A percentile compares a stretch with the other conserved stretches of the same genome.
These are phyloP conservation scores for Dendronephthya gigantea DNA, from an alignment of 64 coral and sea anemone species.

Conservation along the genomic window DNA sequence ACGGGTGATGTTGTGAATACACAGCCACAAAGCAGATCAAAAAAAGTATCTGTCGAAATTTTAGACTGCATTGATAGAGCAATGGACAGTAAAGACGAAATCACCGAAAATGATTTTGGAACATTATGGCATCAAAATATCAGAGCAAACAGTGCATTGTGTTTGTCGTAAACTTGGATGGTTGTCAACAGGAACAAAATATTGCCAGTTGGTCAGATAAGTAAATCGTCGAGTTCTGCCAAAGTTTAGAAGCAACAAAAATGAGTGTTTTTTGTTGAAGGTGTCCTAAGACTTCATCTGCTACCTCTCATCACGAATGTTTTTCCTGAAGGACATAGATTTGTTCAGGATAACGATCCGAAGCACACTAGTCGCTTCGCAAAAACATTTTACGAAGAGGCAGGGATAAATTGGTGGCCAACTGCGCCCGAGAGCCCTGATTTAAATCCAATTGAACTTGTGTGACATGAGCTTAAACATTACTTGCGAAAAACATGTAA, in stretches of 20 bases:
- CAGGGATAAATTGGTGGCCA: too few relatives aligned
- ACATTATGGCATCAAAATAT: neutral
- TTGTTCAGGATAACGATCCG: too few relatives aligned
- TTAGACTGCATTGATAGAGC: neutral
- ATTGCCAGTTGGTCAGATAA: constrained; percentile 24
- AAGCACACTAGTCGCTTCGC: too few relatives aligned
- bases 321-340: neutral
- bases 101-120: neutral
- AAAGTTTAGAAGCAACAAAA: neutral
- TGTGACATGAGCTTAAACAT: too few relatives aligned
- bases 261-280: neutral
- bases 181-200: constrained; percentile 19
- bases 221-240: constrained; percentile 15
- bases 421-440: too few relatives aligned
- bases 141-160: neutral
- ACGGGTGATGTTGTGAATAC: too few relatives aligned
- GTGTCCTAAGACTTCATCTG: neutral
- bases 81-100: constrained; percentile 13
- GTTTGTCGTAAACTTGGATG: constrained; percentile 10
- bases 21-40: too few relatives aligned
- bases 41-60: neutral
- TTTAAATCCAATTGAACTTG: too few relatives aligned
- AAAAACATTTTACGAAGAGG: too few relatives aligned
- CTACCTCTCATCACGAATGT: too few relatives aligned
- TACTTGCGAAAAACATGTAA: too few relatives aligned